phyloP scores from a whole-genome alignment of 1,140 invertebrate species.

The Drosophila oshimai region DNA sequence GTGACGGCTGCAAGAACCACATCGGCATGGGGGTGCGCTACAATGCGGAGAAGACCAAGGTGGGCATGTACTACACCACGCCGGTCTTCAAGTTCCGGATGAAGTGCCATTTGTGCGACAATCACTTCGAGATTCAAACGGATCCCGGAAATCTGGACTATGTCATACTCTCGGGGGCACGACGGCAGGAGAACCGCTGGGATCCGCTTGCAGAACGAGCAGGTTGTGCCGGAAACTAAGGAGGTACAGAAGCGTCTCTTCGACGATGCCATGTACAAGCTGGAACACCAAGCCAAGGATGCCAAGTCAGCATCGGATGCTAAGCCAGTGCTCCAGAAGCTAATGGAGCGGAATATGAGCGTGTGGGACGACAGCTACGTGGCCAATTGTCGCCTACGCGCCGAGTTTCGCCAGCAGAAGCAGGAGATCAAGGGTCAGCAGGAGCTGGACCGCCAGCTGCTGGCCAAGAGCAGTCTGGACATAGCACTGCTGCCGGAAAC shows the following conservation, averaged over 20 bases:
- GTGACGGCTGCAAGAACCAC: conserved; percentile 98
- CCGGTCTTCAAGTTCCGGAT: conserved; percentile 99
- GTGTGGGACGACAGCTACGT: conserved; percentile 95
- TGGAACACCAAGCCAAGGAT: conserved; percentile 96
- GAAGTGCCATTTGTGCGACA: conserved; percentile 99
- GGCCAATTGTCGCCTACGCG: conserved; percentile 91
- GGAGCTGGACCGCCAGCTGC: conserved; percentile 87
- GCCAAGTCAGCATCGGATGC: conserved; percentile 87
- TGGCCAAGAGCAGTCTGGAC: conserved; percentile 90
- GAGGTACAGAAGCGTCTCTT: conserved; percentile 93
- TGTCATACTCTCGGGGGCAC: conserved; percentile 95
- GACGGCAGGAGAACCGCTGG: conserved; percentile 98
- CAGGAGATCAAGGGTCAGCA: conserved; percentile 89
- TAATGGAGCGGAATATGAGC: conserved; percentile 90
- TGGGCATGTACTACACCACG: conserved; percentile 99
- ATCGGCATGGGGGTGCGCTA: conserved; percentile 97
- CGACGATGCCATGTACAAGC: conserved; percentile 97
- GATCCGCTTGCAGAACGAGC: conserved; percentile 97
- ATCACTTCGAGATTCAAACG: conserved; percentile 99
- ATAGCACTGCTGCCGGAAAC: conserved; percentile 91
- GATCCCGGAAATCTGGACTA: conserved; percentile 99
- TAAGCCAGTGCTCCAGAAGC: conserved; percentile 88
- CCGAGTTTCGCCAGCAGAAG: conserved; percentile 91
- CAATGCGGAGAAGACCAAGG: conserved; percentile 99
- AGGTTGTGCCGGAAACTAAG: conserved; percentile 95